Evolutionary conservation across 2,888 invertebrate species (phyloP).

Genomic region (Cantharis rufa): DNA sequence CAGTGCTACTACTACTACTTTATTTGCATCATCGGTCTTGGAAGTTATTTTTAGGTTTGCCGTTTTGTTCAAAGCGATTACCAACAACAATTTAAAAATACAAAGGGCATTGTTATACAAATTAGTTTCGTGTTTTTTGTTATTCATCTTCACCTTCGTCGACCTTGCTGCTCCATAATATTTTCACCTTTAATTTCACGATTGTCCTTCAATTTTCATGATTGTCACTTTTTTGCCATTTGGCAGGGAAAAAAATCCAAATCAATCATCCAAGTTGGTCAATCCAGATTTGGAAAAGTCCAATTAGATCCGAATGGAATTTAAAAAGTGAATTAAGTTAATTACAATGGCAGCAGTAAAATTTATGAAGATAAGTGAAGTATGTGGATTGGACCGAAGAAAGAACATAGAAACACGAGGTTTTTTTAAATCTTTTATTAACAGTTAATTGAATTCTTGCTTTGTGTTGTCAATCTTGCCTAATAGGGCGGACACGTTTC

Average conservation of each 20-base stretch:
- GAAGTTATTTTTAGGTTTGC: neutral
- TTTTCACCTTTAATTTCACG: neutral
- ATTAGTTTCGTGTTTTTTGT: neutral
- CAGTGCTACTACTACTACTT: too few relatives aligned
- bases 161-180: neutral
- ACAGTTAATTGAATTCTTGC: slow-evolving; percentile 2
- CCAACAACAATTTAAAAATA: neutral
- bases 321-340: neutral
- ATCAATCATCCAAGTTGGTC: neutral
- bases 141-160: neutral
- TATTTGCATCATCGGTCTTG: neutral
- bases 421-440: neutral
- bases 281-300: neutral
- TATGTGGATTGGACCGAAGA: neutral
- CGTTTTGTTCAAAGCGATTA: neutral
- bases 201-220: neutral
- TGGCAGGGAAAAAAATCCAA: neutral
- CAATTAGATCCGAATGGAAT: neutral
- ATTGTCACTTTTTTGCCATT: neutral
- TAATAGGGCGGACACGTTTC: slow-evolving; percentile 3
- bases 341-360: neutral
- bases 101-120: neutral
- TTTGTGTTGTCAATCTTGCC: slow-evolving; percentile 2
- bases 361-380: neutral
- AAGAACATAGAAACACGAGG: neutral